Percentiles rank a stretch among this genome's conserved stretches.
Evolutionary conservation across 2,888 invertebrate genomes (phyloP).

Genomic region (Epistrophe grossulariae): DNA sequence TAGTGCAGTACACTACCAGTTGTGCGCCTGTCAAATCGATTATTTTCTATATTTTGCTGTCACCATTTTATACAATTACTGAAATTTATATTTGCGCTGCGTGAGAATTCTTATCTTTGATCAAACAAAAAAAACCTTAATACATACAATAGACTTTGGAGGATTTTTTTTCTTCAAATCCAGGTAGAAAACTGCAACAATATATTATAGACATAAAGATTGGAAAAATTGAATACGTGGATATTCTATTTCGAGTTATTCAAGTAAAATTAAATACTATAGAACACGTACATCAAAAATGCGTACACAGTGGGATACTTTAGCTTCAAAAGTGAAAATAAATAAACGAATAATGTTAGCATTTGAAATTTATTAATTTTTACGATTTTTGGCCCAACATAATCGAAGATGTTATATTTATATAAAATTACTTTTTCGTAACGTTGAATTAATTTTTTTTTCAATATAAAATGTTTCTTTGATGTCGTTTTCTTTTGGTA

Average conservation of each 20-base stretch:
- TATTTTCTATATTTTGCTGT: constrained; percentile 6
- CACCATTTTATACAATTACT: constrained; percentile 4
- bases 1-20: neutral
- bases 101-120: constrained; percentile 19
- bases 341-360: too few species aligned
- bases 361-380: too few species aligned
- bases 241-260: constrained; percentile 10
- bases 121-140: neutral
- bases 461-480: too few species aligned
- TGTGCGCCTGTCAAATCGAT: constrained; percentile 10
- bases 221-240: constrained; percentile 6
- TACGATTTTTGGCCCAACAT: too few species aligned
- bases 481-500: too few species aligned
- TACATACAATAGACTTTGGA: neutral
- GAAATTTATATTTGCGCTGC: constrained; percentile 26
- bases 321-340: neutral
- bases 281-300: neutral
- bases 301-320: neutral
- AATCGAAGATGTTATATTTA: too few species aligned
- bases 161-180: neutral
- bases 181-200: constrained; percentile 26
- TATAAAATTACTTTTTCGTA: too few species aligned
- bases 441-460: too few species aligned
- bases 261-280: constrained; percentile 2
- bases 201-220: constrained; percentile 2